phyloP scores from a whole-genome alignment of 2,888 invertebrate genomes.

The Drosophila kokeensis region DNA sequence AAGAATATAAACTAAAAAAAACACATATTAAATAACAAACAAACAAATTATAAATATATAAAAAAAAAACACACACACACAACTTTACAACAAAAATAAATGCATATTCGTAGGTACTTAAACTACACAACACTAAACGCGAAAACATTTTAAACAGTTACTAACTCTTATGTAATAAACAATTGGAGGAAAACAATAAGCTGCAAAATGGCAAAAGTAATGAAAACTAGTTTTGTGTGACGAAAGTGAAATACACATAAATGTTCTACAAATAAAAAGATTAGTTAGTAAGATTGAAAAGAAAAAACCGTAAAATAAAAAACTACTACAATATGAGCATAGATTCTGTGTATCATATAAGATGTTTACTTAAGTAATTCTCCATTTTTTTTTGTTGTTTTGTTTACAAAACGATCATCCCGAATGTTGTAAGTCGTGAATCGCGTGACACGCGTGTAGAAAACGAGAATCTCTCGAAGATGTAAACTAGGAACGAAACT shows the following conservation, averaged over 20 bases:
- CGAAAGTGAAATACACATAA: conserved; percentile 50
- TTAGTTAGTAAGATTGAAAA: conserved; percentile 54
- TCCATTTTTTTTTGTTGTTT: conserved; percentile 9
- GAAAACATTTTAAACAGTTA: conserved; percentile 82
- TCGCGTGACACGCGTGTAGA: conserved; percentile 34
- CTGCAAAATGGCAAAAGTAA: conserved; percentile 61
- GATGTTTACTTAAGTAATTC: conserved; percentile 36
- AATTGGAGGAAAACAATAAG: conserved; percentile 67
- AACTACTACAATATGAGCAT: conserved; percentile 47
- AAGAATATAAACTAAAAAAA: conserved; percentile 29
- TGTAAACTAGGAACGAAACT: conserved; percentile 84
- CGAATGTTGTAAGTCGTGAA: conserved; percentile 14
- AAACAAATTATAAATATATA: conserved; percentile 28
- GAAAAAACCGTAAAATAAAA: conserved; percentile 25
- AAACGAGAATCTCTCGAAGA: conserved; percentile 49
- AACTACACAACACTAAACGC: conserved; percentile 53
- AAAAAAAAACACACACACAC: conserved; percentile 25
- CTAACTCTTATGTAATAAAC: conserved; percentile 67
- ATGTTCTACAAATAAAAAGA: conserved; percentile 72
- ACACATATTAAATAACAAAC: conserved; percentile 27
- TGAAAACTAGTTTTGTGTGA: conserved; percentile 49
- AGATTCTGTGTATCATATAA: conserved; percentile 47
- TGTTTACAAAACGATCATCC: conserved; percentile 23
- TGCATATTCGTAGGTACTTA: conserved; percentile 71
- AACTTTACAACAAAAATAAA: conserved; percentile 46